Evolutionary conservation across 1,140 invertebrate species (phyloP).

Genomic region (Drosophila erecta): DNA sequence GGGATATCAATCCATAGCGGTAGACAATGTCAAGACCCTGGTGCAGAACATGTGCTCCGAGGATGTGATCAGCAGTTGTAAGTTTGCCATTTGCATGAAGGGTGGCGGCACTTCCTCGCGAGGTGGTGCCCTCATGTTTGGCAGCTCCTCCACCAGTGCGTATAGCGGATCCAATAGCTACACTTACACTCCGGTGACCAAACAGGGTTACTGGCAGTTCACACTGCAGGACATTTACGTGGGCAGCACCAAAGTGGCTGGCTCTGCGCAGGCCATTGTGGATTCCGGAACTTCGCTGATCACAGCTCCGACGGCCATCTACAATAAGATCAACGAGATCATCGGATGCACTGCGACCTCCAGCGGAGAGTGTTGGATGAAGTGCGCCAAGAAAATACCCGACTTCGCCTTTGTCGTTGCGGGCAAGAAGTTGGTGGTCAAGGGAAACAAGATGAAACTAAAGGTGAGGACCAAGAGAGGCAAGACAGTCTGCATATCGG

Average conservation of each 20-base stretch:
- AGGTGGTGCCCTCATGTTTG: slow-evolving; percentile 40
- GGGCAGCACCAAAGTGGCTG: slow-evolving; percentile 44
- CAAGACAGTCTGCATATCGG: slow-evolving; percentile 32
- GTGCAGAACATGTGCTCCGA: slow-evolving; percentile 97
- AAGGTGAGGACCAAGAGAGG: slow-evolving; percentile 26
- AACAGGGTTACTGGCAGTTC: slow-evolving; percentile 66
- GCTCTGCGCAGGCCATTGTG: slow-evolving; percentile 88
- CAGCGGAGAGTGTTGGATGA: slow-evolving; percentile 36
- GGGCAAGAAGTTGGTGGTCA: neutral
- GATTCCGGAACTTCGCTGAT: slow-evolving; percentile 91
- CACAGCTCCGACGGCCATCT: slow-evolving; percentile 87
- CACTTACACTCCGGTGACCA: slow-evolving; percentile 54
- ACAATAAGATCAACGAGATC: slow-evolving; percentile 71
- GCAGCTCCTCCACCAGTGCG: slow-evolving; percentile 27
- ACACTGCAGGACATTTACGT: slow-evolving; percentile 31
- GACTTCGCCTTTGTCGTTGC: slow-evolving; percentile 22
- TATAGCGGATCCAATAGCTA: slow-evolving; percentile 43
- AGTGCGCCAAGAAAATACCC: slow-evolving; percentile 24
- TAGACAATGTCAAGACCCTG: slow-evolving; percentile 94
- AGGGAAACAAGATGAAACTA: slow-evolving; percentile 21
- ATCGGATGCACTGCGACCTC: slow-evolving; percentile 47
- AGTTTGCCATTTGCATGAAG: slow-evolving; percentile 98
- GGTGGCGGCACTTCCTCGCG: slow-evolving; percentile 52
- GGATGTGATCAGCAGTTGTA: slow-evolving; percentile 88
- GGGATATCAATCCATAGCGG: slow-evolving; percentile 93